phyloP scores from a whole-genome alignment of 2,797 vertebrate species.

The Somateria mollissima region DNA sequence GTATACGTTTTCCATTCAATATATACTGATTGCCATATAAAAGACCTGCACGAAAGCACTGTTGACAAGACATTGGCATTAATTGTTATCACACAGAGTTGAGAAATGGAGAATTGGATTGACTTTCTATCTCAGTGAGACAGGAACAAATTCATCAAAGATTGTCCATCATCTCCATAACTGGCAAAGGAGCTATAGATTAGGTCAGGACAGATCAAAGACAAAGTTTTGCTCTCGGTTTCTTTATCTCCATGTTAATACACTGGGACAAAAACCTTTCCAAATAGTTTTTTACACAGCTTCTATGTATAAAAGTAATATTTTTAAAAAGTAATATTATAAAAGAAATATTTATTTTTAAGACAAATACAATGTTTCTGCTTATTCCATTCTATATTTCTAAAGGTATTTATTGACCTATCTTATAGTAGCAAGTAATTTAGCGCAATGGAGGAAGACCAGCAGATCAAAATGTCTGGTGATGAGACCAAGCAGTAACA shows the following conservation, averaged over 20 bases:
- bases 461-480: background rate
- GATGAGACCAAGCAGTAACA: background rate
- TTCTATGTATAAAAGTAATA: background rate
- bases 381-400: background rate
- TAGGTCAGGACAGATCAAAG: slow-evolving; percentile 42
- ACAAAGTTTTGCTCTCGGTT: background rate
- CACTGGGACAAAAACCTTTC: background rate
- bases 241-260: background rate
- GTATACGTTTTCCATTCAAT: background rate
- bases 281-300: background rate
- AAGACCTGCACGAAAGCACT: background rate
- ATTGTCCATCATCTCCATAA: background rate
- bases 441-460: background rate
- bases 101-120: slow-evolving; percentile 52
- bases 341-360: background rate
- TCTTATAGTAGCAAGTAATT: background rate
- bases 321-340: background rate
- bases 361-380: background rate
- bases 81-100: slow-evolving; percentile 29
- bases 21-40: background rate
- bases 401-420: background rate
- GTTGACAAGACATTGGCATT: slow-evolving; percentile 44
- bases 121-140: slow-evolving; percentile 57
- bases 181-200: slow-evolving; percentile 19
- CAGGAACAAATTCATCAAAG: slow-evolving; percentile 60